These are phyloP conservation scores for Pantala flavescens DNA, from an alignment of 1,140 invertebrate species.

Conservation along the genomic window DNA sequence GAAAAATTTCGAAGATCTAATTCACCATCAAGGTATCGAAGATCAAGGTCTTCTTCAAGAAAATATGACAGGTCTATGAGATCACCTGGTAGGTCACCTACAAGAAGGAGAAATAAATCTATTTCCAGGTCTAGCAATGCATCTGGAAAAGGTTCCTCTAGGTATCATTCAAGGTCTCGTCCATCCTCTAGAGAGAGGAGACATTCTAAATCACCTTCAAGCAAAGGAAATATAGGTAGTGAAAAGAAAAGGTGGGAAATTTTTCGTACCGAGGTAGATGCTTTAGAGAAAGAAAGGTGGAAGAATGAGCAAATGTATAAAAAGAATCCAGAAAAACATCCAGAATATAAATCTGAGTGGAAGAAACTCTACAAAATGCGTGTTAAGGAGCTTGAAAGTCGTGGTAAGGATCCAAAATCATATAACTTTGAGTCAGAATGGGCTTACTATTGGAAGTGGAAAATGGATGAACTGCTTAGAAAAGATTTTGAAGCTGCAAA, in stretches of 20 bases:
- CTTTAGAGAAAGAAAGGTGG: slow-evolving; percentile 33
- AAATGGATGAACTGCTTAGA: slow-evolving; percentile 63
- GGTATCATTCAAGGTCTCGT: too few relatives aligned
- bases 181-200: background rate
- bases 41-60: too few relatives aligned
- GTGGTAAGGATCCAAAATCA: slow-evolving; percentile 60
- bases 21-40: too few relatives aligned
- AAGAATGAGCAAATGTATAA: slow-evolving; percentile 58
- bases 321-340: slow-evolving; percentile 76
- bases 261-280: slow-evolving; percentile 1
- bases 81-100: too few relatives aligned
- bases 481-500: slow-evolving; percentile 48
- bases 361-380: slow-evolving; percentile 72
- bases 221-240: background rate
- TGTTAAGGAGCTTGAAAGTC: slow-evolving; percentile 66
- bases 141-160: too few relatives aligned
- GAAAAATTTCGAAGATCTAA: too few relatives aligned
- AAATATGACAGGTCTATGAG: too few relatives aligned
- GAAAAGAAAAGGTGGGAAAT: slow-evolving; percentile 12
- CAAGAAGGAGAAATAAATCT: too few relatives aligned
- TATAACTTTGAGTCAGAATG: slow-evolving; percentile 79
- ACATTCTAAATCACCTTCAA: background rate
- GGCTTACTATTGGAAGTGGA: slow-evolving; percentile 69
- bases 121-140: too few relatives aligned
- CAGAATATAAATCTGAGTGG: slow-evolving; percentile 74